phyloP scores from a whole-genome alignment of 2,113 vertebrate species.

The zebrafish (Danio rerio) region DNA sequence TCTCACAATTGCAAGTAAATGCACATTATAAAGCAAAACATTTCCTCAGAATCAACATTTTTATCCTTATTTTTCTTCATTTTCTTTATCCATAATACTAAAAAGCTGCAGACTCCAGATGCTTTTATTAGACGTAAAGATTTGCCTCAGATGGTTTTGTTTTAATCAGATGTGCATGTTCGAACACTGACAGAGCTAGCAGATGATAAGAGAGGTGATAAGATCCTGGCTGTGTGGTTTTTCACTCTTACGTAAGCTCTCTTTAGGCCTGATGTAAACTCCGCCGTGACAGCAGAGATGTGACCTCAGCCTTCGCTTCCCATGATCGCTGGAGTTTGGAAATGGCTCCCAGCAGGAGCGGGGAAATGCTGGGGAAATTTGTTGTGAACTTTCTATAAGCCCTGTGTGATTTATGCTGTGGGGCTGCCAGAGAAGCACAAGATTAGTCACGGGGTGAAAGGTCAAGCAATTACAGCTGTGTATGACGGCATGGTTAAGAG shows the following conservation, averaged over 20 bases:
- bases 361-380: constrained; percentile 55
- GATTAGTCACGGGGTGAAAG: constrained; percentile 79
- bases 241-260: constrained; percentile 53
- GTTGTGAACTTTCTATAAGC: constrained; percentile 65
- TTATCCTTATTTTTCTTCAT: no score
- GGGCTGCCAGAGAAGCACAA: constrained; percentile 70
- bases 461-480: constrained; percentile 76
- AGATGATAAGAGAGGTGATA: constrained; percentile 33
- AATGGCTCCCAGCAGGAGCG: constrained; percentile 63
- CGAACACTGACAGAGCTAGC: constrained; percentile 30
- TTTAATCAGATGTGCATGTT: constrained; percentile 20
- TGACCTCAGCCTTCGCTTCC: constrained; percentile 70
- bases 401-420: constrained; percentile 72
- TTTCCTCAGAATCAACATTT: no score
- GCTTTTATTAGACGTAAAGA: constrained; percentile 15
- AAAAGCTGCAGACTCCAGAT: constrained; percentile 2
- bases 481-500: constrained; percentile 70
- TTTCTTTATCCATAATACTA: no score
- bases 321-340: constrained; percentile 58
- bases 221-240: constrained; percentile 62
- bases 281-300: constrained; percentile 52
- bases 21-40: no score
- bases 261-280: constrained; percentile 57
- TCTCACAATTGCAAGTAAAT: no score
- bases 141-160: not conserved